A percentile compares a stretch with the other conserved stretches of the same genome.
Evolutionary conservation across 1,140 invertebrate genomes (phyloP).

Genomic region (Leptopilina clavipes): DNA sequence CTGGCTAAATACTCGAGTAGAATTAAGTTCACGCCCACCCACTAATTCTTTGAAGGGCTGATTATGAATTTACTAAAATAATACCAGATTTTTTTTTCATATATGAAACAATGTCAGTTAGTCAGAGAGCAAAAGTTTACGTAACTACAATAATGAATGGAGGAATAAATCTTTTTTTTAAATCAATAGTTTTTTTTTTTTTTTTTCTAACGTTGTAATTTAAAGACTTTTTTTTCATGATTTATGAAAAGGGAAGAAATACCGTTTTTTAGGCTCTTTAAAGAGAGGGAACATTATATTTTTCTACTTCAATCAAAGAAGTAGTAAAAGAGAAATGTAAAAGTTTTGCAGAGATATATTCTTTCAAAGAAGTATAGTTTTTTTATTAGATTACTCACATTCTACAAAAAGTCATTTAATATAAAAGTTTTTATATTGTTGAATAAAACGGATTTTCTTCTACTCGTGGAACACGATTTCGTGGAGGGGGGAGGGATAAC

Average conservation of each 20-base stretch:
- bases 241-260: too few relatives aligned
- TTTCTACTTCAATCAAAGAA: neutral
- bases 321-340: neutral
- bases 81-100: constrained; percentile 51
- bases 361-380: neutral
- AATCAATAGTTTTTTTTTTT: too few relatives aligned
- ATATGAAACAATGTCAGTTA: neutral
- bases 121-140: too few relatives aligned
- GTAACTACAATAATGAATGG: too few relatives aligned
- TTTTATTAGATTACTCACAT: neutral
- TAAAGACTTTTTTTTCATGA: too few relatives aligned
- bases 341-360: neutral
- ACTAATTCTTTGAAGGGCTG: constrained; percentile 48
- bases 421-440: neutral
- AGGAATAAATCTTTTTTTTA: too few relatives aligned
- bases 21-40: constrained; percentile 66
- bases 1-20: constrained; percentile 62
- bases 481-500: too few relatives aligned
- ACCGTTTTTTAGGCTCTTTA: too few relatives aligned
- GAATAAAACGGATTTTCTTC: neutral
- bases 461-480: neutral
- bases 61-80: constrained; percentile 65
- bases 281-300: too few relatives aligned
- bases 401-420: neutral
- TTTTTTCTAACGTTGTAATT: too few relatives aligned